Conservation (phyloP, 2,888 invertebrate species). For the Cephonodes hylas region DNA sequence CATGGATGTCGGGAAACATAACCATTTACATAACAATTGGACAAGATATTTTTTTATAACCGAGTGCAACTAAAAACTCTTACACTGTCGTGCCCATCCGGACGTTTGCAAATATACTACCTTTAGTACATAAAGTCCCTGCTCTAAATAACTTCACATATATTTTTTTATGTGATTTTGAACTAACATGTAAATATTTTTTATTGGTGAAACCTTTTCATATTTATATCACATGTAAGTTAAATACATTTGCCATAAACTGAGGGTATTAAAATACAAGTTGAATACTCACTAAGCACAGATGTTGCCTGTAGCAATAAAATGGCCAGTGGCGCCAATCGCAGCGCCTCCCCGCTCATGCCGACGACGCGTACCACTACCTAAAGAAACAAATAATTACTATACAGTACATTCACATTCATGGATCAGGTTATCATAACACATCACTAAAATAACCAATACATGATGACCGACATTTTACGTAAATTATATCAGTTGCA, state of each 20-base stretch:
- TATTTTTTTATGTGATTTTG: too few species aligned
- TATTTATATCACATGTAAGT: too few species aligned
- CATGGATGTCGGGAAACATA: background rate
- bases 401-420: background rate
- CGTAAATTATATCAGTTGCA: conserved; percentile 1
- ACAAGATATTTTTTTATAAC: too few species aligned
- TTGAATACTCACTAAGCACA: conserved; percentile 60
- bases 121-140: too few species aligned
- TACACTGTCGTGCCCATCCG: too few species aligned
- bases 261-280: background rate
- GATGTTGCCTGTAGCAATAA: conserved; percentile 64
- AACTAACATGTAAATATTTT: too few species aligned
- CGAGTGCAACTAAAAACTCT: too few species aligned
- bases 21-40: too few species aligned
- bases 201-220: too few species aligned
- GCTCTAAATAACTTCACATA: too few species aligned
- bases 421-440: background rate
- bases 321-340: conserved; percentile 68
- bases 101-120: too few species aligned
- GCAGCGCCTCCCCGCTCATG: conserved; percentile 70
- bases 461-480: background rate
- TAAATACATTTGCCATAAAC: too few species aligned
- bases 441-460: background rate
- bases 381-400: conserved; percentile 35
- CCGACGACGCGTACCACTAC: conserved; percentile 43